A percentile compares a stretch with the other conserved stretches of the same genome.
Evolutionary conservation across 2,888 invertebrate species (phyloP).

Genomic region (Alitta virens): DNA sequence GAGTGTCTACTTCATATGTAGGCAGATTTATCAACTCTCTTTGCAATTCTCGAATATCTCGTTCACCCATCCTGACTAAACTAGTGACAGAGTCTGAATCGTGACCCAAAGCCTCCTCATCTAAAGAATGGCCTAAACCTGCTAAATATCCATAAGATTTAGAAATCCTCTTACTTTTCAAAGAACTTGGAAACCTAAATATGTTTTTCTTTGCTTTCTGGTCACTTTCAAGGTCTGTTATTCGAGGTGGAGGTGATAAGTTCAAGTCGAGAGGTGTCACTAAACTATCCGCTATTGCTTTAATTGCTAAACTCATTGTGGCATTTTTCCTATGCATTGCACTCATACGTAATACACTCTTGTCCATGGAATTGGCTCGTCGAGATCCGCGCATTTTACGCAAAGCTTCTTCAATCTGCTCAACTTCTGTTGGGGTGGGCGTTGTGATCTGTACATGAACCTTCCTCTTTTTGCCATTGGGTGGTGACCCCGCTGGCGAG

Average conservation of each 20-base stretch:
- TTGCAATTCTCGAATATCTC: constrained; percentile 62
- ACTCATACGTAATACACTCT: constrained; percentile 28
- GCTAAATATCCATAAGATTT: constrained; percentile 47
- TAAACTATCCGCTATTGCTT: constrained; percentile 51
- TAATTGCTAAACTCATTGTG: constrained; percentile 44
- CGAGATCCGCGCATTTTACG: constrained; percentile 17
- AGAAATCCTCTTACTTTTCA: constrained; percentile 50
- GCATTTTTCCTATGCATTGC: constrained; percentile 23
- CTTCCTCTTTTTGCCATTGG: constrained; percentile 24
- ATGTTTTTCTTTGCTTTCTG: constrained; percentile 26
- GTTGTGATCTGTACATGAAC: constrained; percentile 35
- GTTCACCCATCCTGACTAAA: constrained; percentile 10
- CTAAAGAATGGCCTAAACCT: constrained; percentile 14
- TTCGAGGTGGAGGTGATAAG: constrained; percentile 19
- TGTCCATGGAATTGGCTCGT: constrained; percentile 34
- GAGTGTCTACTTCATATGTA: constrained; percentile 54
- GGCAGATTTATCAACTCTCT: constrained; percentile 64
- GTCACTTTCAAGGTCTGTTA: constrained; percentile 8
- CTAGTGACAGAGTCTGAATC: constrained; percentile 5
- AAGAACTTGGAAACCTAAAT: constrained; percentile 55
- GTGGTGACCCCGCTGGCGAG: neutral
- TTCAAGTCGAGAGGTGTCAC: constrained; percentile 46
- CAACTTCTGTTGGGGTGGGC: constrained; percentile 16
- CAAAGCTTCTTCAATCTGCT: constrained; percentile 12
- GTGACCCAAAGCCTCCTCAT: constrained; percentile 5